Evolutionary conservation across 2,888 invertebrate species (phyloP).

Genomic region (Pseudococcus jackbeardsleyi): DNA sequence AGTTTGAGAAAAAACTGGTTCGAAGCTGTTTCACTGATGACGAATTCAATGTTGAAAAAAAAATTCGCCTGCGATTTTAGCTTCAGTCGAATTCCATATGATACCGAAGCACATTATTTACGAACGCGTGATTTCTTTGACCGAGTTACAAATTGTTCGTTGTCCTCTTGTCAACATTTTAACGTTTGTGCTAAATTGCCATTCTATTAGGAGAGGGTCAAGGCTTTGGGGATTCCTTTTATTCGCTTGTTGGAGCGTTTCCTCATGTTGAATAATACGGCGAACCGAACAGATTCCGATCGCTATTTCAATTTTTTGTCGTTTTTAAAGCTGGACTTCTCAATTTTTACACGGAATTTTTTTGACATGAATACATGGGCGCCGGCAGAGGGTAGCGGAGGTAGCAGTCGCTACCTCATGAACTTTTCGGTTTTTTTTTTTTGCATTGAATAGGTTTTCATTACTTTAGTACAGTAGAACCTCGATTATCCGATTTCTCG

Average conservation of each 20-base stretch:
- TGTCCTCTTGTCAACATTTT: slow-evolving; percentile 16
- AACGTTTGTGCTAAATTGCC: slow-evolving; percentile 15
- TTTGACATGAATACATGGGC: too few species aligned
- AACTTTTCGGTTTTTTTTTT: too few species aligned
- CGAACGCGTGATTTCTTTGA: slow-evolving; percentile 27
- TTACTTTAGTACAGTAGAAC: too few species aligned
- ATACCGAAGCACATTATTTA: slow-evolving; percentile 36
- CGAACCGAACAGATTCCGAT: too few species aligned
- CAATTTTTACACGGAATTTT: too few species aligned
- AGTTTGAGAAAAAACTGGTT: slow-evolving; percentile 16
- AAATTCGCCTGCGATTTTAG: background rate
- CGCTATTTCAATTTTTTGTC: too few species aligned
- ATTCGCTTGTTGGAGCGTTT: background rate
- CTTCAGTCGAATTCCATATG: background rate
- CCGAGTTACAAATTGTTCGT: slow-evolving; percentile 26
- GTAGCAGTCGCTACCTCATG: too few species aligned
- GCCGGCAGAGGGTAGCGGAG: too few species aligned
- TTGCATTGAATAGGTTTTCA: too few species aligned
- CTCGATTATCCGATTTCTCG: too few species aligned
- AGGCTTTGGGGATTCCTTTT: slow-evolving; percentile 4
- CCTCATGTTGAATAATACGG: too few species aligned
- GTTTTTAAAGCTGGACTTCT: too few species aligned
- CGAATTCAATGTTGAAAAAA: background rate
- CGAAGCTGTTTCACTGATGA: background rate
- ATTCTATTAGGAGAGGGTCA: background rate